A percentile compares a stretch with the other conserved stretches of the same genome.
These are phyloP conservation scores for Phortica magna DNA, from an alignment of 2,888 invertebrate species.

Conservation along the genomic window DNA sequence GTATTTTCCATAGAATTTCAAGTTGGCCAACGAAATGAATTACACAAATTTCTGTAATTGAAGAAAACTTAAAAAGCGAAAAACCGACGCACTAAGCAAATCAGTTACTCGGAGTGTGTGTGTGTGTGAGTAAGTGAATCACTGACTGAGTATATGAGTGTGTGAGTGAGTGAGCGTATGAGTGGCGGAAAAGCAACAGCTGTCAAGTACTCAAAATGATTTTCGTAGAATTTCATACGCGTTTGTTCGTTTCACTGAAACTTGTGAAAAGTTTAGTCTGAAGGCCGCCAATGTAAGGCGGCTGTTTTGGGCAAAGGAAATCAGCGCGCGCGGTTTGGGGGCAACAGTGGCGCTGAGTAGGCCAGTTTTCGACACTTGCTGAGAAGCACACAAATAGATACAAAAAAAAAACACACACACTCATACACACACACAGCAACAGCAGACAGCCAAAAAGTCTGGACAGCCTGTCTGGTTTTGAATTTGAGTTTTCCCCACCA, in stretches of 20 bases:
- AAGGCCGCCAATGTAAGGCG: conserved; percentile 5
- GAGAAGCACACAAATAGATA: neutral
- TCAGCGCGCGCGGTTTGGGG: neutral
- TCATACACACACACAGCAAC: neutral
- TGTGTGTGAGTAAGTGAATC: neutral
- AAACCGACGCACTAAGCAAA: neutral
- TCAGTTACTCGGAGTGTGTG: no score
- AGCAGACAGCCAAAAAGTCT: conserved; percentile 22
- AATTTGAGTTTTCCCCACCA: no score
- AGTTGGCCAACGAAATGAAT: conserved; percentile 24
- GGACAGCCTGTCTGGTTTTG: neutral
- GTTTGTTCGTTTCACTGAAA: neutral
- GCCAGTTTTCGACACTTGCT: conserved; percentile 70
- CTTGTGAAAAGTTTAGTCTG: conserved; percentile 28
- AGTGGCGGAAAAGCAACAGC: conserved; percentile 49
- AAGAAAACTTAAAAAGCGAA: conserved; percentile 31
- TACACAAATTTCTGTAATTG: conserved; percentile 23
- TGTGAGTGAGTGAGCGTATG: neutral
- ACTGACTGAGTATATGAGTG: neutral
- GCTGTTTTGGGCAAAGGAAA: neutral
- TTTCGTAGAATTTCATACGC: conserved; percentile 66
- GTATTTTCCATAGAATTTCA: conserved; percentile 24
- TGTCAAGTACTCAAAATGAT: conserved; percentile 71
- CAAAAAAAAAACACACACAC: no score
- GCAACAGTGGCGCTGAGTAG: conserved; percentile 54